Evolutionary conservation across 2,888 invertebrate species (phyloP).

Genomic region (Tetrapedia diversipes): DNA sequence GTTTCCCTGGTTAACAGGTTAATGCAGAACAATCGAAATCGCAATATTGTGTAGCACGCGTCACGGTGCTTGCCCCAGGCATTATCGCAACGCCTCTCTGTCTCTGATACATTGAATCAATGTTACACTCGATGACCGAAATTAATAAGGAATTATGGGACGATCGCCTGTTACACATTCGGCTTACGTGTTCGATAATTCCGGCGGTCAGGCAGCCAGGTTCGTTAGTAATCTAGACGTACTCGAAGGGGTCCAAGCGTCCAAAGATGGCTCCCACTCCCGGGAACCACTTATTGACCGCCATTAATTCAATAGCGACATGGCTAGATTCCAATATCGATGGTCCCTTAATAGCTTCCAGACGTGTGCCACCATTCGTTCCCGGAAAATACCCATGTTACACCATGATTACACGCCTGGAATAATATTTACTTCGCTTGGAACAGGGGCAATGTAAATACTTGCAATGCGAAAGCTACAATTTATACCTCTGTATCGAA

Average conservation of each 20-base stretch:
- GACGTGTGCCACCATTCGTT: conserved; percentile 61
- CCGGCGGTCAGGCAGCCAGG: not conserved
- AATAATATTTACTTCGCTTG: conserved; percentile 27
- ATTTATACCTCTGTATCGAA: no score
- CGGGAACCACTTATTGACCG: conserved; percentile 59
- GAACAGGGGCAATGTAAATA: no score
- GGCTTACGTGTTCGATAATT: conserved; percentile 15
- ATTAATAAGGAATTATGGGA: conserved; percentile 40
- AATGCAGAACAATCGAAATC: not conserved
- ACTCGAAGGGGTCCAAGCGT: conserved; percentile 13
- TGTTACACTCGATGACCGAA: not conserved
- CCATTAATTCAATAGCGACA: conserved; percentile 77
- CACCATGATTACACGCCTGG: no score
- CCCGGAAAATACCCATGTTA: conserved; percentile 48
- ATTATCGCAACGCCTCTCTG: not conserved
- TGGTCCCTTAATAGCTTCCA: conserved; percentile 69
- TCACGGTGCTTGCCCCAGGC: not conserved
- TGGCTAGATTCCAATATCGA: conserved; percentile 76
- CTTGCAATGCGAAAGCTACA: no score
- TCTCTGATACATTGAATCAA: not conserved
- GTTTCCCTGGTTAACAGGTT: no score
- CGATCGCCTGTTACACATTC: not conserved
- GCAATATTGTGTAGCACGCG: not conserved
- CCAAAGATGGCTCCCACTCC: conserved; percentile 24
- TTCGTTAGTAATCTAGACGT: conserved; percentile 37